phyloP scores from a whole-genome alignment of 2,888 invertebrate species.

The Metalampra italica region DNA sequence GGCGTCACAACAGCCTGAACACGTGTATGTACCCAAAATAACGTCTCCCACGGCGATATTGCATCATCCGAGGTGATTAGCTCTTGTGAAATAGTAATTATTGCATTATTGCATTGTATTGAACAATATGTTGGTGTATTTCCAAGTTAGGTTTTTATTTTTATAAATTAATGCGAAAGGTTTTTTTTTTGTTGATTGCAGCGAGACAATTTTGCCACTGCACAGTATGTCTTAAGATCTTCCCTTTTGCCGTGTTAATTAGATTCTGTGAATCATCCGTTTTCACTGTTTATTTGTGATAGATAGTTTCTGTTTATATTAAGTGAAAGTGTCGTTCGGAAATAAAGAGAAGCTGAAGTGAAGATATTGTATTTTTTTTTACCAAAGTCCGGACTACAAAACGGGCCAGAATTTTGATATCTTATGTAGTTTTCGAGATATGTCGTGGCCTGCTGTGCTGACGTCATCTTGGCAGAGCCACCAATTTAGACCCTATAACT shows the following conservation, averaged over 20 bases:
- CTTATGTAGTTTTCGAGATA: too few relatives aligned
- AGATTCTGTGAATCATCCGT: slow-evolving; percentile 75
- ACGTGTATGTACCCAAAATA: slow-evolving; percentile 16
- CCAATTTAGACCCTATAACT: too few relatives aligned
- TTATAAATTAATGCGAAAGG: slow-evolving; percentile 5
- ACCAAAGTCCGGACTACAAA: not conserved
- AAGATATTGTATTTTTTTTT: not conserved
- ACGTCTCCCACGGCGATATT: slow-evolving; percentile 12
- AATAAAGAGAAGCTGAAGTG: slow-evolving; percentile 37
- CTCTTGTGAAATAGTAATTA: slow-evolving; percentile 7
- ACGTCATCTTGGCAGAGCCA: too few relatives aligned
- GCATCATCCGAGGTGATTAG: slow-evolving; percentile 15
- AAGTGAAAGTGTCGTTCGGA: slow-evolving; percentile 55
- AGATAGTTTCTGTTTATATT: slow-evolving; percentile 52
- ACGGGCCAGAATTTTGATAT: too few relatives aligned
- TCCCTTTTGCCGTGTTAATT: slow-evolving; percentile 51
- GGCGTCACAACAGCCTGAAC: slow-evolving; percentile 6
- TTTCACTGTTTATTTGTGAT: slow-evolving; percentile 75
- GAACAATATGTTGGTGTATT: slow-evolving; percentile 18
- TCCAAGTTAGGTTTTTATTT: too few relatives aligned
- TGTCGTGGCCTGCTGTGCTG: too few relatives aligned
- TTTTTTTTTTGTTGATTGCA: slow-evolving; percentile 19
- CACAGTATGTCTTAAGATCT: slow-evolving; percentile 36
- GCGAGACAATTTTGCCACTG: slow-evolving; percentile 1
- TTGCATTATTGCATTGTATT: slow-evolving; percentile 11